These are phyloP conservation scores for Rhinolophus ferrumequinum DNA, from an alignment of 2,113 vertebrate genomes.

Conservation along the genomic window DNA sequence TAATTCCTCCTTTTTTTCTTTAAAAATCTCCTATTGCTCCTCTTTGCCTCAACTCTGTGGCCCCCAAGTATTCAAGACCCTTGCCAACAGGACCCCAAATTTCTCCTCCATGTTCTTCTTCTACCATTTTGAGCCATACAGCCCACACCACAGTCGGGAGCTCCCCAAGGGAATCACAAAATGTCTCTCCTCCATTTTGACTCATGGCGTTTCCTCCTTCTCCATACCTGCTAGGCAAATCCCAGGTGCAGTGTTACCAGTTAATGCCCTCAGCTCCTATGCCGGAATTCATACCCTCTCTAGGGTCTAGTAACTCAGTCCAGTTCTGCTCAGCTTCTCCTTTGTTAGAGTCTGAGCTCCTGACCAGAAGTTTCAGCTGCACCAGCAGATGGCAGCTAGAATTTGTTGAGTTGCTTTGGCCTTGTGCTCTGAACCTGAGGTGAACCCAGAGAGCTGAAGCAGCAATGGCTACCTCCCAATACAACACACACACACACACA, in stretches of 20 bases:
- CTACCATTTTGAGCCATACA: not conserved
- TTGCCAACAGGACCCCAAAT: not conserved
- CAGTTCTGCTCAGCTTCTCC: not conserved
- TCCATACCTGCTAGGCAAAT: not conserved
- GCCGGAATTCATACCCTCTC: not conserved
- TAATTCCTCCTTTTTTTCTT: not conserved
- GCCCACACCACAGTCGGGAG: not conserved
- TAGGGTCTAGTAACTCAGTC: not conserved
- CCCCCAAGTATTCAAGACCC: not conserved
- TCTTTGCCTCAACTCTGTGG: not conserved
- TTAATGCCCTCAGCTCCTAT: not conserved
- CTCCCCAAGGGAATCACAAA: not conserved
- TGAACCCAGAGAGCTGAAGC: not conserved
- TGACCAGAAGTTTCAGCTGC: not conserved
- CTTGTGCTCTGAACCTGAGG: not conserved
- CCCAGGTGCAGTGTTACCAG: not conserved
- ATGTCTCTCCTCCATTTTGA: not conserved
- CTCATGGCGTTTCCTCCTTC: not conserved
- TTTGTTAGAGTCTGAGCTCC: not conserved
- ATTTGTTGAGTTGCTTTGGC: not conserved
- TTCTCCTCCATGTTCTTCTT: not conserved
- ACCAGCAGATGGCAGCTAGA: not conserved
- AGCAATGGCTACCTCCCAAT: not conserved
- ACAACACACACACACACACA: not conserved
- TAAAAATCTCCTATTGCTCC: not conserved